Conservation (phyloP, 2,888 invertebrate genomes). For the Crepidodera aurea region DNA sequence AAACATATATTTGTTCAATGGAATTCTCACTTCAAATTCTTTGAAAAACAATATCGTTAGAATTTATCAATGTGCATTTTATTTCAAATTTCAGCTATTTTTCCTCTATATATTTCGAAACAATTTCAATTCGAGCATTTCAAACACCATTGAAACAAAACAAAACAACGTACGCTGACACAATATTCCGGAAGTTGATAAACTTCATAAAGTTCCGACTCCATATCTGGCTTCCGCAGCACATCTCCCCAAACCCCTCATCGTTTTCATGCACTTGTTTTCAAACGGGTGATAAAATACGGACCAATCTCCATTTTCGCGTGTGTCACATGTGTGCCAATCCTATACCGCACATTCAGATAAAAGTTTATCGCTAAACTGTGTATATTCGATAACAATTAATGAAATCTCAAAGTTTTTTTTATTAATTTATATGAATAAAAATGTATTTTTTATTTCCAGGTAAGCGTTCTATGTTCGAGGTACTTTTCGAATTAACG, state of each 20-base stretch:
- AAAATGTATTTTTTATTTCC: no score
- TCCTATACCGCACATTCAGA: not conserved
- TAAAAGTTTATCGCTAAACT: not conserved
- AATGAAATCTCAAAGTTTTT: no score
- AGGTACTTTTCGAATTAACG: no score
- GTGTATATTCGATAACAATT: no score
- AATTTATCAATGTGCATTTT: no score
- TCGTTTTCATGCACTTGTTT: conserved; percentile 11
- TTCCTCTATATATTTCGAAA: not conserved
- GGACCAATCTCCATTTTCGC: conserved; percentile 1
- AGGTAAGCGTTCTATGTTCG: no score
- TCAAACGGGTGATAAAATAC: conserved; percentile 12
- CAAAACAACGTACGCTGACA: conserved; percentile 22
- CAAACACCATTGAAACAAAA: conserved; percentile 16
- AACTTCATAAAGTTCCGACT: conserved; percentile 36
- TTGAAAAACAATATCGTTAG: no score
- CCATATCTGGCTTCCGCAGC: conserved; percentile 22
- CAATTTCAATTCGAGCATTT: conserved; percentile 11
- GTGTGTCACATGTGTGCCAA: conserved; percentile 2
- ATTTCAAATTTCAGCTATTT: conserved; percentile 5
- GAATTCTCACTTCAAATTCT: no score
- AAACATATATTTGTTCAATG: no score
- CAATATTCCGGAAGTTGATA: conserved; percentile 36
- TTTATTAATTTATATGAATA: no score
- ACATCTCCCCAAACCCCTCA: not conserved